phyloP scores from a whole-genome alignment of 2,113 vertebrate species.

The Kryptolebias marmoratus region DNA sequence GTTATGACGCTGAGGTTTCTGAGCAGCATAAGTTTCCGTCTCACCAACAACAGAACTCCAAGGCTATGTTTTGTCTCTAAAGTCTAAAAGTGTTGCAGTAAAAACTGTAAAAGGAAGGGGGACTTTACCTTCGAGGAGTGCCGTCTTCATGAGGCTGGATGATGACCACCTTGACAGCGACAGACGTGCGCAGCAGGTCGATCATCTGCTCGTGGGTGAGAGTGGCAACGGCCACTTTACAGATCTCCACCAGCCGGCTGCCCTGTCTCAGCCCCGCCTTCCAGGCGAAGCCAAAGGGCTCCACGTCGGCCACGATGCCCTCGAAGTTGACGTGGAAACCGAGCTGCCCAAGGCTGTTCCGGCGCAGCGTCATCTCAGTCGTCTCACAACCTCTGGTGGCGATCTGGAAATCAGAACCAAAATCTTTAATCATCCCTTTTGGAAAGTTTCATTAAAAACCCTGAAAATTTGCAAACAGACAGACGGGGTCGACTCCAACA shows the following conservation, averaged over 20 bases:
- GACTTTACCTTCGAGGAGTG: slow-evolving; percentile 88
- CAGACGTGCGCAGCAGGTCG: slow-evolving; percentile 91
- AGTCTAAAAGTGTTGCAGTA: neutral
- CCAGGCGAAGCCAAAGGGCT: slow-evolving; percentile 97
- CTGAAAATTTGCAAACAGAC: neutral
- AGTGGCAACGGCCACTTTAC: slow-evolving; percentile 95
- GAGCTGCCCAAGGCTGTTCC: slow-evolving; percentile 93
- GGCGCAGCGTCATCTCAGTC: slow-evolving; percentile 90
- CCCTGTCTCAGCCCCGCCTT: slow-evolving; percentile 95
- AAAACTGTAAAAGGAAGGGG: neutral
- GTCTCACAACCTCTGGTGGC: slow-evolving; percentile 94
- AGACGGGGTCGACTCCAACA: no score
- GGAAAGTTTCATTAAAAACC: neutral
- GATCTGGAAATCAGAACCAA: slow-evolving; percentile 79
- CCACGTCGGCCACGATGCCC: slow-evolving; percentile 96
- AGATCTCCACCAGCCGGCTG: slow-evolving; percentile 96
- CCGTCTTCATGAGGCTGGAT: slow-evolving; percentile 95
- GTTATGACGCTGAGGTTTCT: slow-evolving; percentile 4
- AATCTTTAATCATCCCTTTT: neutral
- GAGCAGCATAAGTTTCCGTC: slow-evolving; percentile 1
- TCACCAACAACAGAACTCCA: neutral
- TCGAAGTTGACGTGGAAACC: slow-evolving; percentile 98
- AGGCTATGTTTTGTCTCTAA: neutral
- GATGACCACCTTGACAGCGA: slow-evolving; percentile 94
- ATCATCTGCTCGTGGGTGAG: slow-evolving; percentile 98